A percentile compares a stretch with the other conserved stretches of the same genome.
Evolutionary conservation across 2,113 vertebrate species (phyloP).

Genomic region (Garra rufa): DNA sequence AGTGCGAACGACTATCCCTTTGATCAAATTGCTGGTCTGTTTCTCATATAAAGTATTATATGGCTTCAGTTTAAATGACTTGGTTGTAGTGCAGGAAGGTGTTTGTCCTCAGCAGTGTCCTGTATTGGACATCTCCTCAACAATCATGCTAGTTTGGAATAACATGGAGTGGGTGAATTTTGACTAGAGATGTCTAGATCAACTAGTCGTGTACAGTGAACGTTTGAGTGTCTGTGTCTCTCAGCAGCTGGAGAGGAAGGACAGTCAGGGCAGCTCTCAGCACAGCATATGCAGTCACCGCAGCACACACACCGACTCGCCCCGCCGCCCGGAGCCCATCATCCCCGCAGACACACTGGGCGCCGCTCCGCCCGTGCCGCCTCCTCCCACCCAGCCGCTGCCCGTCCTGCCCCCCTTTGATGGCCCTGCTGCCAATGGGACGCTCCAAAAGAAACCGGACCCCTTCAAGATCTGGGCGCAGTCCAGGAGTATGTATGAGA

Average conservation of each 20-base stretch:
- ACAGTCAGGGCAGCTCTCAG: constrained; percentile 98
- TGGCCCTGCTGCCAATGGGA: constrained; percentile 79
- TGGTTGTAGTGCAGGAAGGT: too few species aligned
- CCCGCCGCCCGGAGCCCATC: constrained; percentile 81
- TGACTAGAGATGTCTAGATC: too few species aligned
- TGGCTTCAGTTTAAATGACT: too few species aligned
- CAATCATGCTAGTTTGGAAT: too few species aligned
- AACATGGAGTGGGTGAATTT: too few species aligned
- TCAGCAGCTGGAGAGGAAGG: constrained; percentile 97
- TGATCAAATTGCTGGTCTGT: too few species aligned
- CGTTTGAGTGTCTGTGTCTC: constrained; percentile 59
- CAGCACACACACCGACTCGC: constrained; percentile 91
- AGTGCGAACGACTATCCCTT: too few species aligned
- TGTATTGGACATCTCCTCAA: too few species aligned
- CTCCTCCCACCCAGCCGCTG: constrained; percentile 76
- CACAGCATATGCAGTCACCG: constrained; percentile 96
- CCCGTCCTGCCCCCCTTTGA: constrained; percentile 79
- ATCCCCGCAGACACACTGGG: constrained; percentile 75
- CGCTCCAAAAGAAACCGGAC: constrained; percentile 96
- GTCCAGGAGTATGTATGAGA: constrained; percentile 99
- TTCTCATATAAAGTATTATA: too few species aligned
- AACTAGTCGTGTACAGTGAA: not conserved
- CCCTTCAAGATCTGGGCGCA: constrained; percentile 99
- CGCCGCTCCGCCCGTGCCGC: constrained; percentile 61
- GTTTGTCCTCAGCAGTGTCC: too few species aligned